A percentile compares a stretch with the other conserved stretches of the same genome.
Conservation (phyloP, 2,113 vertebrate species). For the Cepphus grylle region DNA sequence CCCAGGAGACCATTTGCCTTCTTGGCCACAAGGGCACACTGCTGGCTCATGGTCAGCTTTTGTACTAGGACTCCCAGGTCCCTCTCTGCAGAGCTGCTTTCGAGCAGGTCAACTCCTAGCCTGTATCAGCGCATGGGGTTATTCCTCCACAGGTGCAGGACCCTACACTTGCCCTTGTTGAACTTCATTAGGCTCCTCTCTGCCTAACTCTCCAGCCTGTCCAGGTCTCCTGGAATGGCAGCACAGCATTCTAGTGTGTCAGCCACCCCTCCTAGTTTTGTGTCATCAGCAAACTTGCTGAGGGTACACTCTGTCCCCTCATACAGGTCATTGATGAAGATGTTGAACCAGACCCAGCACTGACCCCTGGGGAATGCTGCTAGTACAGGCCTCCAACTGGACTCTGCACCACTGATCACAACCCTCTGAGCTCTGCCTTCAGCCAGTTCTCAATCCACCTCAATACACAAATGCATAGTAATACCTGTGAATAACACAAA, state of each 20-base stretch:
- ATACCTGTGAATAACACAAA: background rate
- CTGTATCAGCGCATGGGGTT: background rate
- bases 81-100: background rate
- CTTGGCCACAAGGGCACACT: background rate
- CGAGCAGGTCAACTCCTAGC: background rate
- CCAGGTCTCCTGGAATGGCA: background rate
- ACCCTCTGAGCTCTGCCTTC: background rate
- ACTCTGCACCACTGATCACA: background rate
- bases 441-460: background rate
- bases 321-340: background rate
- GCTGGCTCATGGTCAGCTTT: background rate
- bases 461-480: background rate
- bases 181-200: background rate
- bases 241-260: background rate
- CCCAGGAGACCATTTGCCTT: background rate
- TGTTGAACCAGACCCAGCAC: background rate
- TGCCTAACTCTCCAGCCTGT: background rate
- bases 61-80: background rate
- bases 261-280: background rate
- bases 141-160: background rate
- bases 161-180: background rate
- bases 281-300: background rate
- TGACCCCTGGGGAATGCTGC: background rate
- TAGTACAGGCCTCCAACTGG: background rate
- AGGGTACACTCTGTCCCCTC: background rate